Evolutionary conservation across 2,888 invertebrate genomes (phyloP).

Genomic region (Uloborus plumipes): DNA sequence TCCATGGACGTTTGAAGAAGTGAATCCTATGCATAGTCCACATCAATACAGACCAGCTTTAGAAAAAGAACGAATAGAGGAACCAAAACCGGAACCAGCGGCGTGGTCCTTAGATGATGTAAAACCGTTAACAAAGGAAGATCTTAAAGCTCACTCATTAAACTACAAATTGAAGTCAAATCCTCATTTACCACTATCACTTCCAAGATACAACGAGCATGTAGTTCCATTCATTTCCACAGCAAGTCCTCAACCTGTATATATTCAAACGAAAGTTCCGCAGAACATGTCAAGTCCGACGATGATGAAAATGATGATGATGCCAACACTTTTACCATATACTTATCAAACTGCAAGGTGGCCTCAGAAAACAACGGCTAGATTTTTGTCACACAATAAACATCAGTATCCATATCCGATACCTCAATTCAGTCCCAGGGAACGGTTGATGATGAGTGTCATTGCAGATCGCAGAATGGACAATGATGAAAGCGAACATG

Average conservation of each 20-base stretch:
- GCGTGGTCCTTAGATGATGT: constrained; percentile 44
- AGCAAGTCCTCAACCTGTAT: constrained; percentile 35
- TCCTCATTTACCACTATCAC: neutral
- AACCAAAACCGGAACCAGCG: constrained; percentile 45
- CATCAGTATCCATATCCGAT: constrained; percentile 51
- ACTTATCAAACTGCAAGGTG: constrained; percentile 52
- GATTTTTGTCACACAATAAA: constrained; percentile 6
- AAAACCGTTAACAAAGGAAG: constrained; percentile 39
- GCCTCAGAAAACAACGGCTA: constrained; percentile 28
- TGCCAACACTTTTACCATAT: constrained; percentile 41
- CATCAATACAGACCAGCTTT: neutral
- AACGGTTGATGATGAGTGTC: constrained; percentile 51
- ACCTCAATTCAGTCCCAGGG: constrained; percentile 47
- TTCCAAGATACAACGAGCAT: constrained; percentile 28
- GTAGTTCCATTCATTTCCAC: constrained; percentile 11
- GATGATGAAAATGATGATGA: constrained; percentile 59
- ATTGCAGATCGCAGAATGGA: constrained; percentile 52
- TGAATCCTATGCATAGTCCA: constrained; percentile 41
- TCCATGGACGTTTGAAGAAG: constrained; percentile 43
- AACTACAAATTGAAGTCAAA: constrained; percentile 41
- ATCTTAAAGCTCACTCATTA: constrained; percentile 28
- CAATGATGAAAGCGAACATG: constrained; percentile 10
- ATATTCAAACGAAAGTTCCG: constrained; percentile 23
- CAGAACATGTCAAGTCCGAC: constrained; percentile 19
- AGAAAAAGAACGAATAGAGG: neutral